A percentile compares a stretch with the other conserved stretches of the same genome.
These are phyloP conservation scores for Tricholauxania praeusta DNA, from an alignment of 2,888 invertebrate species.

Conservation along the genomic window DNA sequence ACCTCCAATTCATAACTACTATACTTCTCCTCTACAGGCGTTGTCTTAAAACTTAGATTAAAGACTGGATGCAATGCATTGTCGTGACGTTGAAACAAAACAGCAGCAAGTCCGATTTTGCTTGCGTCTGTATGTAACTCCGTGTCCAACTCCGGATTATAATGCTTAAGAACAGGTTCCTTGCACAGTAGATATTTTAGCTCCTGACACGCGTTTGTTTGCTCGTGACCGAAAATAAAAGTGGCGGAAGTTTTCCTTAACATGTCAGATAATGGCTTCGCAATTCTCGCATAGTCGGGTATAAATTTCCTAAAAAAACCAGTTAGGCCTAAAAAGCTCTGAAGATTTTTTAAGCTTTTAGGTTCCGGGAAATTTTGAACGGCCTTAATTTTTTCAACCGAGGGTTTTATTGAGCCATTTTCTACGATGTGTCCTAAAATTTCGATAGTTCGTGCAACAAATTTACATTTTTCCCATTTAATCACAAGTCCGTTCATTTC, in stretches of 20 bases:
- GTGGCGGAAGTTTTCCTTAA: neutral
- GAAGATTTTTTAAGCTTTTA: neutral
- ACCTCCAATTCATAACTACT: neutral
- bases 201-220: neutral
- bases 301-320: constrained; percentile 5
- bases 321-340: neutral
- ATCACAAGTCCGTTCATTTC: constrained; percentile 8
- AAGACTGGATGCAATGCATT: too few species aligned
- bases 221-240: too few species aligned
- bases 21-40: too few species aligned
- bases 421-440: too few species aligned
- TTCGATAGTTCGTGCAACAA: too few species aligned
- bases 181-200: too few species aligned
- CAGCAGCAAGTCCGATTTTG: too few species aligned
- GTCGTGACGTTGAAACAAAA: too few species aligned
- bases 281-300: neutral
- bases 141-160: too few species aligned
- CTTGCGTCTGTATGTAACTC: too few species aligned
- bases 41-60: neutral
- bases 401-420: neutral
- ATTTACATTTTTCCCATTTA: constrained; percentile 4
- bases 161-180: too few species aligned
- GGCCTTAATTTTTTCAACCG: neutral
- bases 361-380: neutral
- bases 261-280: neutral